Percentiles rank a stretch among this genome's conserved stretches.
Conservation (phyloP, 2,888 invertebrate species). For the Apamea epomidion region DNA sequence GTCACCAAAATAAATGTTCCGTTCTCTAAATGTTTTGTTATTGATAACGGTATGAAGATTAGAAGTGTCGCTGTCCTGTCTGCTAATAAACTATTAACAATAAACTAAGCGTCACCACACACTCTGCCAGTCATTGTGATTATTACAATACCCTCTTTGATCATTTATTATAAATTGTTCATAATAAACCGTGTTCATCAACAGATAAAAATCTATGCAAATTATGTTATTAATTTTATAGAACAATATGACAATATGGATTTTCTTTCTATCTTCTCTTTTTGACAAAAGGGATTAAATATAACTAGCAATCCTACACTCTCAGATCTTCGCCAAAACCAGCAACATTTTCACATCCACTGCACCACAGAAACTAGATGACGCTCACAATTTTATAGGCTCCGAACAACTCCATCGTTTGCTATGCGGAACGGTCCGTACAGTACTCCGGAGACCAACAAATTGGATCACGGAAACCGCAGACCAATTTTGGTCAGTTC, state of each 20-base stretch:
- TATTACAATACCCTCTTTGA: background rate
- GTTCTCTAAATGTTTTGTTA: background rate
- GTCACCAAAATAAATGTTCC: background rate
- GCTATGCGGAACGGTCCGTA: conserved; percentile 61
- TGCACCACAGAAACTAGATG: background rate
- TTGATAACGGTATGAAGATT: background rate
- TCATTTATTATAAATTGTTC: background rate
- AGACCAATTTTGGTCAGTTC: conserved; percentile 79
- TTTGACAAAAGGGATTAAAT: background rate
- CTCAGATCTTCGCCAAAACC: background rate
- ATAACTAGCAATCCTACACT: background rate
- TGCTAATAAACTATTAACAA: background rate
- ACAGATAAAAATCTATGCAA: background rate
- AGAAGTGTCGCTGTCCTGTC: background rate
- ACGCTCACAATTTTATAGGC: conserved; percentile 38
- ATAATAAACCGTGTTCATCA: background rate
- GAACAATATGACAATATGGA: background rate
- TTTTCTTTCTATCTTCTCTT: background rate
- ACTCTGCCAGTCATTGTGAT: background rate
- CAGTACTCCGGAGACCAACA: conserved; percentile 68
- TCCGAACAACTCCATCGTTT: conserved; percentile 39
- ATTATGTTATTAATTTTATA: background rate
- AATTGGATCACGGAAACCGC: conserved; percentile 79
- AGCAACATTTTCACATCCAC: background rate
- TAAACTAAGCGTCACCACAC: background rate